Conservation (phyloP, 2,113 vertebrate species). For the Crotophaga sulcirostris region DNA sequence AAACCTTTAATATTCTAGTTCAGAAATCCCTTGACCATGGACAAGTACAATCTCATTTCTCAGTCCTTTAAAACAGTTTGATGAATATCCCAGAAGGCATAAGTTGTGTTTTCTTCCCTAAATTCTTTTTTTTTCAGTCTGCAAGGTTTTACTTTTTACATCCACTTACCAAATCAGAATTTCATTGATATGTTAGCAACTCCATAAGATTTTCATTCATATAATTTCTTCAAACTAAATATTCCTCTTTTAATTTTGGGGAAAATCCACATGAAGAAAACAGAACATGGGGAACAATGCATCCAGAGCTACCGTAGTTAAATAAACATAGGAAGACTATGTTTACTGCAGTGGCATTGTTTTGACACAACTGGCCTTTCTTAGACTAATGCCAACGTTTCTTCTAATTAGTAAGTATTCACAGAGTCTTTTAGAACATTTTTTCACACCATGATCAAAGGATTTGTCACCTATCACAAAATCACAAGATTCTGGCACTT, state of each 20-base stretch:
- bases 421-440: background rate
- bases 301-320: background rate
- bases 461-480: background rate
- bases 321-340: background rate
- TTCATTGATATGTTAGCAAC: background rate
- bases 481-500: background rate
- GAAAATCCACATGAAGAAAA: background rate
- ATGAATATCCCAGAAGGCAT: slow-evolving; percentile 50
- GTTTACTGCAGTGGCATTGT: background rate
- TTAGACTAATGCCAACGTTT: background rate
- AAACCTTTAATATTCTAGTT: slow-evolving; percentile 54
- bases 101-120: slow-evolving; percentile 42
- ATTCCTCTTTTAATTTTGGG: background rate
- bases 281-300: background rate
- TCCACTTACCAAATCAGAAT: background rate
- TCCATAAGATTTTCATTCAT: background rate
- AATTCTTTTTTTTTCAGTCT: background rate
- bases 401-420: background rate
- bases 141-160: slow-evolving; percentile 6
- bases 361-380: background rate
- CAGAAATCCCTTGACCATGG: slow-evolving; percentile 59
- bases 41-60: slow-evolving; percentile 44
- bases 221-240: background rate
- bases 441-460: background rate
- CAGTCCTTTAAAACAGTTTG: slow-evolving; percentile 38